Percentiles rank a stretch among this genome's conserved stretches.
These are phyloP conservation scores for Temnopleurus reevesii DNA, from an alignment of 53 echinoderm and acorn worm genomes.

Conservation along the genomic window DNA sequence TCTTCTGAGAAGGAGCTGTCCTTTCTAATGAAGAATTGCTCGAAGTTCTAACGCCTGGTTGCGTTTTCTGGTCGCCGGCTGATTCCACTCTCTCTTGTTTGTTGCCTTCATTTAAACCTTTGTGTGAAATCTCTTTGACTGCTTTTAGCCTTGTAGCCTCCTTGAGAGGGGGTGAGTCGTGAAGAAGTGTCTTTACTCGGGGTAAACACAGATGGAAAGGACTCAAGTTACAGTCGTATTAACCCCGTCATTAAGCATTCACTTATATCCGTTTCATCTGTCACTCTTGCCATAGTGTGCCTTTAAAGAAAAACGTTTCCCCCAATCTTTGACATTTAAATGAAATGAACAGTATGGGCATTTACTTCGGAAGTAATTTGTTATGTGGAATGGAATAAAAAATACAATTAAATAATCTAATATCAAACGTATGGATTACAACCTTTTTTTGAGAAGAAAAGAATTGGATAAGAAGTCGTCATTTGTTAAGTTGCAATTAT, in stretches of 20 bases:
- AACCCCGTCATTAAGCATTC: conserved; percentile 19
- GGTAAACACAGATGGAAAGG: conserved; percentile 46
- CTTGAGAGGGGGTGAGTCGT: background rate
- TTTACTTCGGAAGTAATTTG: background rate
- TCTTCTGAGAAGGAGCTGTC: background rate
- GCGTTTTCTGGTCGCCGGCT: conserved; percentile 35
- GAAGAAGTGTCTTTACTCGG: conserved; percentile 4
- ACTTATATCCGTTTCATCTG: conserved; percentile 2
- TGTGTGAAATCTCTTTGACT: conserved; percentile 3
- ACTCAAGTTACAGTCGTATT: background rate
- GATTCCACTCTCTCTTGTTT: conserved; percentile 32
- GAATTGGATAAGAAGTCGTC: no score
- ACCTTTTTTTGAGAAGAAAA: no score
- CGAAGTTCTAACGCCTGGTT: conserved; percentile 25
- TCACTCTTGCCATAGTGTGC: background rate
- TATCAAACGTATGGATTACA: no score
- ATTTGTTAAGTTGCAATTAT: no score
- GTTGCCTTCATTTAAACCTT: conserved; percentile 44
- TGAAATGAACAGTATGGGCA: background rate
- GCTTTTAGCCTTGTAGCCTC: background rate
- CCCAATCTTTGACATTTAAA: background rate
- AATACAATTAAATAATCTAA: no score
- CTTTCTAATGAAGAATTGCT: conserved; percentile 4
- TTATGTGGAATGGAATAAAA: no score
- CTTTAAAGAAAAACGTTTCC: background rate